These are phyloP conservation scores for Galleria mellonella DNA, from an alignment of 1,140 invertebrate species.

Conservation along the genomic window DNA sequence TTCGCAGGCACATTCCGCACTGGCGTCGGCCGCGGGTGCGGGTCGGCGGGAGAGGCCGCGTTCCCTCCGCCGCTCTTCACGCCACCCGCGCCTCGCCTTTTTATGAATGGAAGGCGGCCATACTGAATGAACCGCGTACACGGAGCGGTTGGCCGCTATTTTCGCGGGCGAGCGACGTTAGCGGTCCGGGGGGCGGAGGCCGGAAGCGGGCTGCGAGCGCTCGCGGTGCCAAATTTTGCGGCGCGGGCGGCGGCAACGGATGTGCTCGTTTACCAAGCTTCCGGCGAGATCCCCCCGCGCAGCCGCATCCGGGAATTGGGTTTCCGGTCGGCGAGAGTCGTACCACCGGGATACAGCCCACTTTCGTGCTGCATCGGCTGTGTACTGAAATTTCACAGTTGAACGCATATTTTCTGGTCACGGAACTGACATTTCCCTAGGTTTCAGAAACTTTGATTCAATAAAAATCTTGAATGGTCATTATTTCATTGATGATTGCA, in stretches of 20 bases:
- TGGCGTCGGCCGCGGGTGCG: conserved; percentile 65
- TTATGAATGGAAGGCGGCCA: conserved; percentile 87
- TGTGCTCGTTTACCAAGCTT: conserved; percentile 77
- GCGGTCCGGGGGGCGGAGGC: conserved; percentile 52
- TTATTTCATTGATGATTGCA: neutral
- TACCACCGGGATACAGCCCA: conserved; percentile 51
- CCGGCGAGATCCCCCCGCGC: conserved; percentile 74
- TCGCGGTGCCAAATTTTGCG: conserved; percentile 71
- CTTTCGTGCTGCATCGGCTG: conserved; percentile 49
- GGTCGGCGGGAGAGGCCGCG: conserved; percentile 70
- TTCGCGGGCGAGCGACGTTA: conserved; percentile 59
- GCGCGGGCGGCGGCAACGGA: conserved; percentile 68
- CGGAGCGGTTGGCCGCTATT: conserved; percentile 70
- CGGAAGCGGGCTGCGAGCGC: conserved; percentile 66
- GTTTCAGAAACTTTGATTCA: too few species aligned
- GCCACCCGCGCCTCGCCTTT: conserved; percentile 75
- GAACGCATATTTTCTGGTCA: too few species aligned
- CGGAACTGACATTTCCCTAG: too few species aligned
- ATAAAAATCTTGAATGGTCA: neutral
- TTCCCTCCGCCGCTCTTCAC: conserved; percentile 46
- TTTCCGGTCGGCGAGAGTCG: conserved; percentile 66
- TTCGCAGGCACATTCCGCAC: conserved; percentile 76
- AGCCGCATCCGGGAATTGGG: conserved; percentile 71
- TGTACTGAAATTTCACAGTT: conserved; percentile 7
- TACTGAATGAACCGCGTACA: conserved; percentile 80